Evolutionary conservation across 2,113 vertebrate species (phyloP).

Genomic region (Anas platyrhynchos): DNA sequence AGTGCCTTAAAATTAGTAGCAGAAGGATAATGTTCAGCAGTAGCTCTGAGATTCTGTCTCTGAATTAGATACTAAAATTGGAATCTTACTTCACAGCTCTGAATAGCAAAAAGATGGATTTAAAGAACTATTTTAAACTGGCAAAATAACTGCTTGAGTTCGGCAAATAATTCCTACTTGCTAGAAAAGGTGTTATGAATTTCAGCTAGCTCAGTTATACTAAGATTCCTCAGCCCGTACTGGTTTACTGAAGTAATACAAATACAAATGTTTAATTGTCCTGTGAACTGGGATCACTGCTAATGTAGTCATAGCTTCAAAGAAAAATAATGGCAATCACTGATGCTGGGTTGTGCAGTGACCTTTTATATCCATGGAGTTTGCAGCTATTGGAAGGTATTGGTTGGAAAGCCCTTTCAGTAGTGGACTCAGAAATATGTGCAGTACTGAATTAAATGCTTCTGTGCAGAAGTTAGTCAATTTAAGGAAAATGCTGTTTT

Average conservation of each 20-base stretch:
- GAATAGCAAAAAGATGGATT: neutral
- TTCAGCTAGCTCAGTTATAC: neutral
- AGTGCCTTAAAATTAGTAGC: conserved; percentile 1
- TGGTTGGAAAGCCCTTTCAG: neutral
- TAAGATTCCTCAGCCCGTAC: neutral
- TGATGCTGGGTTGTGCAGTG: conserved; percentile 19
- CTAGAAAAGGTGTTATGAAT: neutral
- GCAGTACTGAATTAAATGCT: neutral
- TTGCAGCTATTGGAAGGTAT: neutral
- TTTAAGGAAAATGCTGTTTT: neutral
- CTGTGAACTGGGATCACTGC: conserved; percentile 44
- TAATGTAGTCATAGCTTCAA: neutral
- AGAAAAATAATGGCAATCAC: conserved; percentile 25
- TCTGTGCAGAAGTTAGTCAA: neutral
- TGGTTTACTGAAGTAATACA: neutral
- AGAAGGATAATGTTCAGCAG: neutral
- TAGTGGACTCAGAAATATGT: neutral
- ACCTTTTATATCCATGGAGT: conserved; percentile 32
- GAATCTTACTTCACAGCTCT: neutral
- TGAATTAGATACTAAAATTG: neutral
- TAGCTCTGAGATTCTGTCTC: neutral
- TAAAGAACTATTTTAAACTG: neutral
- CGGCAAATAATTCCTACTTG: neutral
- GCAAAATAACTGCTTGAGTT: neutral
- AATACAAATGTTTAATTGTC: neutral